Conservation (phyloP, 1,140 invertebrate genomes). For the Paraescarpia echinospica region DNA sequence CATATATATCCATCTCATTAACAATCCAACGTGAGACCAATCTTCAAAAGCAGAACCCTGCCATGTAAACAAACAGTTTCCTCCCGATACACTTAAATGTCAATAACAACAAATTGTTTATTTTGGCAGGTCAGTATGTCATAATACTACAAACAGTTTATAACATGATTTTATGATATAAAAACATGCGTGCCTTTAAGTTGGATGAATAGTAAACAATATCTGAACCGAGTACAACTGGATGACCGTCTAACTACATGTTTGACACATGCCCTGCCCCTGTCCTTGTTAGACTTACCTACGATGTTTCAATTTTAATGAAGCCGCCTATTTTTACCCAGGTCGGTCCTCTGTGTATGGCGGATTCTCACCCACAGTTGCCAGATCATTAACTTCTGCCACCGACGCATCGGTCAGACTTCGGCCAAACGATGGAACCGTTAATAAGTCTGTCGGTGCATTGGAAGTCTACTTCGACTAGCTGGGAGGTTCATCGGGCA, state of each 20-base stretch:
- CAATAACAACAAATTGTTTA: too few relatives aligned
- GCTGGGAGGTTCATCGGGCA: background rate
- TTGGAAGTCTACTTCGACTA: background rate
- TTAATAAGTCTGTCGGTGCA: background rate
- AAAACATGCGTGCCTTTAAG: too few relatives aligned
- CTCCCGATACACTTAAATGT: too few relatives aligned
- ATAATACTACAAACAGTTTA: too few relatives aligned
- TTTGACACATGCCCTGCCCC: background rate
- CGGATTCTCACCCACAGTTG: background rate
- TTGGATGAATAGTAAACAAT: background rate
- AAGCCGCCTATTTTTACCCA: background rate
- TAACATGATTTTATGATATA: too few relatives aligned
- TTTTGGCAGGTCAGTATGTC: too few relatives aligned
- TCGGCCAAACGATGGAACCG: background rate
- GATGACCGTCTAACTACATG: background rate
- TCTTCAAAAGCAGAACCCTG: too few relatives aligned
- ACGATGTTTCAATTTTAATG: background rate
- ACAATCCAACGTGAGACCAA: too few relatives aligned
- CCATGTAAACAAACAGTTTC: too few relatives aligned
- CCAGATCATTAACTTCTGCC: background rate
- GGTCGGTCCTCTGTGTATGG: background rate
- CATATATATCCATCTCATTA: too few relatives aligned
- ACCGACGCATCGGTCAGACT: background rate
- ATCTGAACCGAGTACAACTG: background rate
- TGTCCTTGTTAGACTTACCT: background rate